phyloP scores from a whole-genome alignment of 53 echinoderm and acorn worm genomes.

The Mesocentrotus franciscanus region DNA sequence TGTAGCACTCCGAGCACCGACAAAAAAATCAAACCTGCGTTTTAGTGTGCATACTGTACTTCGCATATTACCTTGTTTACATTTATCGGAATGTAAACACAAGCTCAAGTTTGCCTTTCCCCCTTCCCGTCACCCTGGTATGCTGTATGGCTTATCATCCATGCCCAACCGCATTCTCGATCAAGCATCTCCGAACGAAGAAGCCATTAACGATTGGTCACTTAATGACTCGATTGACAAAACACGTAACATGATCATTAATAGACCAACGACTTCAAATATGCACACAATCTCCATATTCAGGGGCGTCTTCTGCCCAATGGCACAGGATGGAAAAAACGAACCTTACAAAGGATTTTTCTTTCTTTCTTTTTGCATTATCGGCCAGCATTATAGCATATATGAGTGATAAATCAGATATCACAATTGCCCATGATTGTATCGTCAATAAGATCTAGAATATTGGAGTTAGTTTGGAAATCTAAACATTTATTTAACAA shows the following conservation, averaged over 20 bases:
- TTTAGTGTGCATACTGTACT: background rate
- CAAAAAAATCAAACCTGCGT: too few species aligned
- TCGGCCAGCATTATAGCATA: too few species aligned
- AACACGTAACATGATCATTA: background rate
- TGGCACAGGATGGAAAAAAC: too few species aligned
- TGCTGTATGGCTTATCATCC: background rate
- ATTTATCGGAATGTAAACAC: constrained; percentile 32
- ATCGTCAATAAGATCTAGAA: background rate
- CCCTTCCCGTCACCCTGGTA: background rate
- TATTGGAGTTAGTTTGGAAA: background rate
- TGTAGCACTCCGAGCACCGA: too few species aligned
- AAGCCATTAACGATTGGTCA: constrained; percentile 22
- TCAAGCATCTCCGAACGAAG: background rate
- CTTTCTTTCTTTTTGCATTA: too few species aligned
- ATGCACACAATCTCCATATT: too few species aligned
- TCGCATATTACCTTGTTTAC: background rate
- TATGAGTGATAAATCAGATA: too few species aligned
- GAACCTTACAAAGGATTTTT: too few species aligned
- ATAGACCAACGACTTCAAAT: too few species aligned
- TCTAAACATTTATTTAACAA: too few species aligned
- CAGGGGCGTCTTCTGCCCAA: too few species aligned
- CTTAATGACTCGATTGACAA: background rate
- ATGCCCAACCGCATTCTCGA: background rate
- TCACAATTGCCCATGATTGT: too few species aligned
- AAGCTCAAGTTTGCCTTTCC: background rate